phyloP scores from a whole-genome alignment of 2,797 vertebrate genomes.

The Taenioides sp. region DNA sequence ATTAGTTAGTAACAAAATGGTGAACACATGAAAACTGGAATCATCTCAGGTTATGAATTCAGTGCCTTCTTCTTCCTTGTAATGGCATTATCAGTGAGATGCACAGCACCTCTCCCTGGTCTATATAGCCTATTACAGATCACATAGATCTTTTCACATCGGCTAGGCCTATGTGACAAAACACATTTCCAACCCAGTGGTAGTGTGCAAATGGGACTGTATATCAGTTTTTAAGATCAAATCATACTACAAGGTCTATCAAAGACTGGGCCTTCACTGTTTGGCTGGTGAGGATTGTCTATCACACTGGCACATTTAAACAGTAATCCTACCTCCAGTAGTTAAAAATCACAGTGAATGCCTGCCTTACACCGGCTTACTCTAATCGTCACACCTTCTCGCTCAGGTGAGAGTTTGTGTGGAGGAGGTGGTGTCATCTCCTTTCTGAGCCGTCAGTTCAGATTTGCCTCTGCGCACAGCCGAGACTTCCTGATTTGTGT shows the following conservation, averaged over 20 bases:
- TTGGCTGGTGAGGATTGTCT: neutral
- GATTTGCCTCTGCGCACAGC: slow-evolving; percentile 57
- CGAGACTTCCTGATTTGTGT: slow-evolving; percentile 74
- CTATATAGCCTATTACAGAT: neutral
- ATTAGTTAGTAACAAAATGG: neutral
- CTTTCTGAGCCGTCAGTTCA: slow-evolving; percentile 55
- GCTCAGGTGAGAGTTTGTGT: slow-evolving; percentile 37
- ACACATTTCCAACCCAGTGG: neutral
- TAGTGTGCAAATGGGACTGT: neutral
- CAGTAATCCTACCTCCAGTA: slow-evolving; percentile 5
- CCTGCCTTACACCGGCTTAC: slow-evolving; percentile 5
- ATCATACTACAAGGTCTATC: neutral
- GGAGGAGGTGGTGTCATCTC: slow-evolving; percentile 58
- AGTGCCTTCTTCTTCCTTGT: neutral
- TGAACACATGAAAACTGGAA: neutral
- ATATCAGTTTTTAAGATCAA: neutral
- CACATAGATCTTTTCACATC: neutral
- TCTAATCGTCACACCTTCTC: slow-evolving; percentile 15
- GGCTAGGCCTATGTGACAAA: neutral
- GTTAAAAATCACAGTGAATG: slow-evolving; percentile 2
- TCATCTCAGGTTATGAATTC: neutral
- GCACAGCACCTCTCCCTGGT: neutral
- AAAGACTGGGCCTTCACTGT: neutral
- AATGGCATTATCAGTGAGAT: neutral
- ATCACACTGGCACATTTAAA: slow-evolving; percentile 4